Percentiles rank a stretch among this genome's conserved stretches.
These are phyloP conservation scores for Acanthacorydalis orientalis DNA, from an alignment of 2,888 invertebrate species.

Conservation along the genomic window DNA sequence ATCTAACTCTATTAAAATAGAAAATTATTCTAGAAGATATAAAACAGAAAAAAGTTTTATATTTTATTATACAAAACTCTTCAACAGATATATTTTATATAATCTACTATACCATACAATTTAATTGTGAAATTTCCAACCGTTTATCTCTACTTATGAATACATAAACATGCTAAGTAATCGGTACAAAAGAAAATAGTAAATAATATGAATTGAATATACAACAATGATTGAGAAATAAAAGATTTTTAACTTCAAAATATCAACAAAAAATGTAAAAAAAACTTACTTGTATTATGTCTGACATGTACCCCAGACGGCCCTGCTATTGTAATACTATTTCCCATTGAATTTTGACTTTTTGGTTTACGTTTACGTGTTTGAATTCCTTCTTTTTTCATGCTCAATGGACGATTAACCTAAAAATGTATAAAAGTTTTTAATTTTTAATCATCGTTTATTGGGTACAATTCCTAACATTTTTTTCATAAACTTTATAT, in stretches of 20 bases:
- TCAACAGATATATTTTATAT: too few species aligned
- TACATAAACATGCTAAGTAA: too few species aligned
- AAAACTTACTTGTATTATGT: constrained; percentile 5
- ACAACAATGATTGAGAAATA: too few species aligned
- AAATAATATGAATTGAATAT: too few species aligned
- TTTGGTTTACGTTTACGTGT: constrained; percentile 89
- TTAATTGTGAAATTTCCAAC: too few species aligned
- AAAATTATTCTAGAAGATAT: too few species aligned
- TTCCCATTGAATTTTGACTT: constrained; percentile 21
- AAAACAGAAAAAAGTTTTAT: too few species aligned
- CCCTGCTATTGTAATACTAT: constrained; percentile 14
- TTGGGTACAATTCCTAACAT: not conserved
- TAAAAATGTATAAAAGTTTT: constrained; percentile 23
- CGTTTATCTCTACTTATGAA: too few species aligned
- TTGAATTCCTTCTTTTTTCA: constrained; percentile 99
- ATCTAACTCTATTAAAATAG: too few species aligned
- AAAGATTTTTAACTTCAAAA: not conserved
- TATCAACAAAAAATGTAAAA: not conserved
- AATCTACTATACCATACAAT: too few species aligned
- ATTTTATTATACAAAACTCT: too few species aligned
- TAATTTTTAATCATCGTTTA: not conserved
- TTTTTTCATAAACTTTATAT: not conserved
- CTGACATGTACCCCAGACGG: constrained; percentile 19
- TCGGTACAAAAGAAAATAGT: too few species aligned
- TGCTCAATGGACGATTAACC: constrained; percentile 88